phyloP scores from a whole-genome alignment of 2,797 vertebrate species.

The Alectoris magna region DNA sequence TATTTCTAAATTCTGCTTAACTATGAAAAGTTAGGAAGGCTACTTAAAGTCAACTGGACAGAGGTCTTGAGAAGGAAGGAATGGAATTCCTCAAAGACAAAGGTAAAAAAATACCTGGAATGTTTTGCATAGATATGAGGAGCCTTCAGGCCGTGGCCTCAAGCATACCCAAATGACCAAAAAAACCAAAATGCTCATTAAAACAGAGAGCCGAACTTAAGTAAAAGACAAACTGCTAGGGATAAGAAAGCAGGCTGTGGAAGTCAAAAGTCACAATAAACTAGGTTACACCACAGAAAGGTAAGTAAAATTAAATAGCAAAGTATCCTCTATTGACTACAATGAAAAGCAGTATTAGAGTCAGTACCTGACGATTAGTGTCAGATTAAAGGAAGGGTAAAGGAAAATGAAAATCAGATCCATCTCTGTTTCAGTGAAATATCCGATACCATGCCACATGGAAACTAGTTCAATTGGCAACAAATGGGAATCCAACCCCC shows the following conservation, averaged over 20 bases:
- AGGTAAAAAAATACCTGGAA: neutral
- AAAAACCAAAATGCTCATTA: neutral
- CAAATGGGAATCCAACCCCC: neutral
- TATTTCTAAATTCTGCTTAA: neutral
- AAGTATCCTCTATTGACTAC: neutral
- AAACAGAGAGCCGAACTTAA: neutral
- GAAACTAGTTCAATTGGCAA: neutral
- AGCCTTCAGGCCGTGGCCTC: neutral
- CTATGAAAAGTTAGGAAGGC: neutral
- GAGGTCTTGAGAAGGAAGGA: neutral
- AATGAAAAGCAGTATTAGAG: neutral
- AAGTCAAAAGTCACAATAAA: neutral
- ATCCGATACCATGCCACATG: neutral
- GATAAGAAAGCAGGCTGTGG: neutral
- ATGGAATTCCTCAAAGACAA: neutral
- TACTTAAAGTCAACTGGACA: neutral
- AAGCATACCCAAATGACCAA: neutral
- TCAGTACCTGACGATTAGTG: neutral
- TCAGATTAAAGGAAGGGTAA: neutral
- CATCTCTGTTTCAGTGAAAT: neutral
- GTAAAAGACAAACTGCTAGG: neutral
- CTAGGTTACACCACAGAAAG: neutral
- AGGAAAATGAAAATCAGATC: neutral
- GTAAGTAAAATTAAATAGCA: neutral
- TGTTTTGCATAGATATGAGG: neutral